phyloP scores from a whole-genome alignment of 2,888 invertebrate genomes.

The Dorcus hopei region DNA sequence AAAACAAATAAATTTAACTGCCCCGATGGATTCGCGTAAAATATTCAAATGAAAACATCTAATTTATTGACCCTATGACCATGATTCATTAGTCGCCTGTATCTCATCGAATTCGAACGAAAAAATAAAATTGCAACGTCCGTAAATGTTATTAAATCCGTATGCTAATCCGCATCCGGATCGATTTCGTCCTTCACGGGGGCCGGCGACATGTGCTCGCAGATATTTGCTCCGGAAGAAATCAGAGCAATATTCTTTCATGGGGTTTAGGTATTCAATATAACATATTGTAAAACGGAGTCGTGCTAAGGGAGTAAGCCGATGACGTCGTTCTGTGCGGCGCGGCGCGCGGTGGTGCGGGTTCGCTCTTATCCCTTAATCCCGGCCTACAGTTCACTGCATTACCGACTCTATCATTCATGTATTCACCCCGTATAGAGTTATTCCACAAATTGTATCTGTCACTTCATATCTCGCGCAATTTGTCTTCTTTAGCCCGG shows the following conservation, averaged over 20 bases:
- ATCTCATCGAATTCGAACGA: too few relatives aligned
- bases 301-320: conserved; percentile 4
- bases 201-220: too few relatives aligned
- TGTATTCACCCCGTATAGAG: conserved; percentile 43
- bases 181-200: too few relatives aligned
- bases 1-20: too few relatives aligned
- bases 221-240: too few relatives aligned
- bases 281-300: background rate
- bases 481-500: conserved; percentile 39
- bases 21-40: too few relatives aligned
- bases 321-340: conserved; percentile 4
- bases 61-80: too few relatives aligned
- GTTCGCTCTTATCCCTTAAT: conserved; percentile 30
- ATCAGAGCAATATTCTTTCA: background rate
- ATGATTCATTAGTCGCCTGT: too few relatives aligned
- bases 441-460: conserved; percentile 45
- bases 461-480: conserved; percentile 39
- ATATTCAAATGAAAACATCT: too few relatives aligned
- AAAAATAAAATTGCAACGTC: too few relatives aligned
- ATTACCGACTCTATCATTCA: conserved; percentile 45
- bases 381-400: conserved; percentile 36
- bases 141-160: too few relatives aligned
- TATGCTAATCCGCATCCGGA: too few relatives aligned
- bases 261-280: background rate
- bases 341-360: background rate